Evolutionary conservation across 1,140 invertebrate genomes (phyloP).

Genomic region (Mesaphorura yosii): DNA sequence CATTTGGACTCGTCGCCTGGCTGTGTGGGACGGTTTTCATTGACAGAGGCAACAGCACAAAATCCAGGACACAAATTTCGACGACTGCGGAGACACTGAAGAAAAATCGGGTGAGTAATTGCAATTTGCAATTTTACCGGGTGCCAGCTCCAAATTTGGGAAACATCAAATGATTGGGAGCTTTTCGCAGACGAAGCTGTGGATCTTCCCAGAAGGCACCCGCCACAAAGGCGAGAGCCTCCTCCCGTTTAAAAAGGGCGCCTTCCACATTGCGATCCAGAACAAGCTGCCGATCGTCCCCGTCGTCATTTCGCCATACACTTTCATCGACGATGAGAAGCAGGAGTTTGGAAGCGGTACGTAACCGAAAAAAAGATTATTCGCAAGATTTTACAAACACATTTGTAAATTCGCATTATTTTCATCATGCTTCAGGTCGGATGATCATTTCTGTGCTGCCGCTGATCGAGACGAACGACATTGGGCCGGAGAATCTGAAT

Average conservation of each 20-base stretch:
- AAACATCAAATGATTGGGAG: no score
- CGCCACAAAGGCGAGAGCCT: conserved; percentile 61
- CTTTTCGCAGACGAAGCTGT: conserved; percentile 48
- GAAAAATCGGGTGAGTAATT: conserved; percentile 46
- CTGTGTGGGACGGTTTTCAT: conserved; percentile 82
- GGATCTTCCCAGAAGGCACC: conserved; percentile 65
- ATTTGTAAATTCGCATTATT: conserved; percentile 7
- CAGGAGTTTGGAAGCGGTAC: conserved; percentile 66
- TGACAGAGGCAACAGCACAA: conserved; percentile 67
- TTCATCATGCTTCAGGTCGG: conserved; percentile 38
- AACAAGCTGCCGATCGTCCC: conserved; percentile 79
- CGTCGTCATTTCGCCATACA: conserved; percentile 78
- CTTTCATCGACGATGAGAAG: conserved; percentile 67
- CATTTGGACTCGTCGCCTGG: conserved; percentile 79
- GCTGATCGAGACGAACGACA: conserved; percentile 38
- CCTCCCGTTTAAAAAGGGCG: conserved; percentile 81
- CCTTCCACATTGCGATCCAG: conserved; percentile 80
- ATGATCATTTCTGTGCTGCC: conserved; percentile 41
- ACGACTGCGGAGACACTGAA: conserved; percentile 60
- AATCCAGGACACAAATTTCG: conserved; percentile 64
- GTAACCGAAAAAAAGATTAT: neutral
- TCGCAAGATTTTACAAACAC: neutral
- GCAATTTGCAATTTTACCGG: neutral
- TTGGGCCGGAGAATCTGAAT: conserved; percentile 38
- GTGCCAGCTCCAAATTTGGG: neutral